Conservation (phyloP, 2,797 vertebrate genomes). For the Myotis planiceps region DNA sequence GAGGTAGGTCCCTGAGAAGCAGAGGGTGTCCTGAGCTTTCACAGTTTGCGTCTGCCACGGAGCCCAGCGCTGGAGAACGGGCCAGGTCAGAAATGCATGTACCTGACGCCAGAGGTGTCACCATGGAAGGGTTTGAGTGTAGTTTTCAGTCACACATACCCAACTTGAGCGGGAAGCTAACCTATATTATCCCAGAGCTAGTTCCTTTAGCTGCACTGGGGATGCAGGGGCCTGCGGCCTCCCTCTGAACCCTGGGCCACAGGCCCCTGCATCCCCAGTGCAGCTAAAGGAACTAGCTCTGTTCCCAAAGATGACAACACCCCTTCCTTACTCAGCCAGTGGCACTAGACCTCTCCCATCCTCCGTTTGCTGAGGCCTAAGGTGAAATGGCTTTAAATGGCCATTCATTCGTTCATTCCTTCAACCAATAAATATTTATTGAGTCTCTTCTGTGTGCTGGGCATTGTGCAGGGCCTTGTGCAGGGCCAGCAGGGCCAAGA, state of each 20-base stretch:
- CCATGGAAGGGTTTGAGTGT: not conserved
- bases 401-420: not conserved
- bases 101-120: accelerated
- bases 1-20: not conserved
- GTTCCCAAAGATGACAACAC: accelerated
- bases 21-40: not conserved
- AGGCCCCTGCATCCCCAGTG: too few relatives aligned
- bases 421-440: not conserved
- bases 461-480: not conserved
- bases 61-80: not conserved
- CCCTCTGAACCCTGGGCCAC: too few relatives aligned
- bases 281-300: too few relatives aligned
- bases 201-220: not conserved
- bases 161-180: not conserved
- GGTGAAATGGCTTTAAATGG: too few relatives aligned
- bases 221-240: accelerated
- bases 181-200: not conserved
- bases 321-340: accelerated
- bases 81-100: accelerated
- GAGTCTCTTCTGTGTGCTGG: not conserved
- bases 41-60: accelerated
- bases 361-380: not conserved
- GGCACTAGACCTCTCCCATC: not conserved
- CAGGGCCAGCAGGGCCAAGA: not conserved
- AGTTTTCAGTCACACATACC: not conserved